Evolutionary conservation across 2,888 invertebrate genomes (phyloP).

Genomic region (Microchrysa polita): DNA sequence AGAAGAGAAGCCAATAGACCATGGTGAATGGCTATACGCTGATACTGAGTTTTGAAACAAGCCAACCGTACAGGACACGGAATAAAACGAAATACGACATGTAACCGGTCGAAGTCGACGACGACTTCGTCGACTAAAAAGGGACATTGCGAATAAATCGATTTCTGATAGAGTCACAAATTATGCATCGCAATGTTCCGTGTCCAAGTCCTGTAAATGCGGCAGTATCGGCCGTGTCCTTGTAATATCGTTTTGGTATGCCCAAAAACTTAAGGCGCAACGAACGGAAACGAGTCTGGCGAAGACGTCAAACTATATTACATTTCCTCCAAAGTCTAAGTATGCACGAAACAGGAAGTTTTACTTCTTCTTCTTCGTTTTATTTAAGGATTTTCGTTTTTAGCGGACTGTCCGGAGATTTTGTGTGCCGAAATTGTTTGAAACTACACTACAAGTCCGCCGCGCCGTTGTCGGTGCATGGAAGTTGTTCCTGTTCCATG

Average conservation of each 20-base stretch:
- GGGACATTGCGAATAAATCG: conserved; percentile 40
- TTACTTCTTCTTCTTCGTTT: conserved; percentile 17
- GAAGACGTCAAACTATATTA: conserved; percentile 9
- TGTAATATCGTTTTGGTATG: neutral
- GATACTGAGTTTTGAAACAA: neutral
- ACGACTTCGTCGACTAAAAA: conserved; percentile 2
- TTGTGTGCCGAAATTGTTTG: neutral
- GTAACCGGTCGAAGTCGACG: too few relatives aligned
- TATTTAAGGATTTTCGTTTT: conserved; percentile 10
- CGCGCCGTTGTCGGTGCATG: neutral
- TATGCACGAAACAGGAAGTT: conserved; percentile 14
- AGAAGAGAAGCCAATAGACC: conserved; percentile 28
- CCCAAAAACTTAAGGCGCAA: neutral
- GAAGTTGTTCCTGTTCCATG: neutral
- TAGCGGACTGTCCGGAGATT: neutral
- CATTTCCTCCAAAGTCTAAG: conserved; percentile 27
- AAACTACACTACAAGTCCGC: conserved; percentile 5
- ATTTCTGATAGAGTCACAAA: conserved; percentile 44
- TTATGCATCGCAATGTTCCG: conserved; percentile 28
- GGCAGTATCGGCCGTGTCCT: neutral
- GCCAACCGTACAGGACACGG: too few relatives aligned
- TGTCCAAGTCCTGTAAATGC: neutral
- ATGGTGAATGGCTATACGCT: neutral
- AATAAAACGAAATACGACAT: conserved; percentile 26
- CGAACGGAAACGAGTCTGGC: neutral